Conservation (phyloP, 1,140 invertebrate genomes). For the Pseudomyrmex pallidus region DNA sequence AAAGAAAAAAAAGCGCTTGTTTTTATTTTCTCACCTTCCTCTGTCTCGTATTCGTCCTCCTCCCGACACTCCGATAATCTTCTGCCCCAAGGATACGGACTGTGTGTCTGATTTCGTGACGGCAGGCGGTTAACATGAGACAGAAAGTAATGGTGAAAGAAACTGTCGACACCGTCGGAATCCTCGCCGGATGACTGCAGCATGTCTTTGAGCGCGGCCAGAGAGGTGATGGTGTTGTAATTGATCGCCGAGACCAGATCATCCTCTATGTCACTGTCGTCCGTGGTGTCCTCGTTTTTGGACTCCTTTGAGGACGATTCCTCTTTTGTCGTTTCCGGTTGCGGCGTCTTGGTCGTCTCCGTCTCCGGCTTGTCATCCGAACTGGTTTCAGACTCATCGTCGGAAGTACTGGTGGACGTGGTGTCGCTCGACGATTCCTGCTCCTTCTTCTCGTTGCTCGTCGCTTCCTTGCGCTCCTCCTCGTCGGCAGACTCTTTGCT, state of each 20-base stretch:
- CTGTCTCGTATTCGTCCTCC: constrained; percentile 91
- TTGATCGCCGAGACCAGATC: constrained; percentile 88
- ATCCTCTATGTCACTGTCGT: constrained; percentile 85
- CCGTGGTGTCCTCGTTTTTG: constrained; percentile 69
- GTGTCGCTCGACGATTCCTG: constrained; percentile 78
- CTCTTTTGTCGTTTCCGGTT: constrained; percentile 18
- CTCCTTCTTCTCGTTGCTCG: constrained; percentile 68
- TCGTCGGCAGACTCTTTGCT: constrained; percentile 68
- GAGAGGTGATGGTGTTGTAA: constrained; percentile 89
- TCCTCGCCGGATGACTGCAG: constrained; percentile 87
- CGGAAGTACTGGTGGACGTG: constrained; percentile 79
- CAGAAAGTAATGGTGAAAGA: constrained; percentile 90
- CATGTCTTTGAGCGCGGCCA: constrained; percentile 89
- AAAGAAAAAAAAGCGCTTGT: no score
- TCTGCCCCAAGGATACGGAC: constrained; percentile 87
- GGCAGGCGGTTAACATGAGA: constrained; percentile 89
- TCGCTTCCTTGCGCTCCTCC: constrained; percentile 63
- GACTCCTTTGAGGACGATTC: constrained; percentile 64
- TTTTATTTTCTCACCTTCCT: constrained; percentile 79
- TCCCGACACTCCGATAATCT: constrained; percentile 92
- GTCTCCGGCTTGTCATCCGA: constrained; percentile 82
- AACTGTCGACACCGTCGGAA: constrained; percentile 88
- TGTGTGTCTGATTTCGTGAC: constrained; percentile 86
- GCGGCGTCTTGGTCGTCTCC: constrained; percentile 69
- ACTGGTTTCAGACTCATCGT: constrained; percentile 82